Conservation (phyloP, 2,888 invertebrate genomes). For the Drosophila niveifrons region DNA sequence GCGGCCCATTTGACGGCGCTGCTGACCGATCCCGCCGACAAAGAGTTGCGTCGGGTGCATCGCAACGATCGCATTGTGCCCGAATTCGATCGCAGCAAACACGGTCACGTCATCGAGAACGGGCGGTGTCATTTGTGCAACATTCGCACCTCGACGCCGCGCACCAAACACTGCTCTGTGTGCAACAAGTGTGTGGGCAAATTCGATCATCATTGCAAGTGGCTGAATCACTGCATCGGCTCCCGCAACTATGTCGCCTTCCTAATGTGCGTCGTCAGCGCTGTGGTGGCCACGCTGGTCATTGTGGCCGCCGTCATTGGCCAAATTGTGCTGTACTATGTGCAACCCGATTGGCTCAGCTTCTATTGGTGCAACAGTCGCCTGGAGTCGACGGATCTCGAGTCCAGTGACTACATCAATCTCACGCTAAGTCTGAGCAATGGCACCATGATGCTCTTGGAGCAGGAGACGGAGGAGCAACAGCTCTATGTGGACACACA, state of each 20-base stretch:
- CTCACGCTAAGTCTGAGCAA: slow-evolving; percentile 66
- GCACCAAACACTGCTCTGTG: slow-evolving; percentile 97
- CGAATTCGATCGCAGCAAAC: slow-evolving; percentile 94
- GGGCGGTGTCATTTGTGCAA: slow-evolving; percentile 97
- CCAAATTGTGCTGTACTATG: slow-evolving; percentile 89
- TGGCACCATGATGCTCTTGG: slow-evolving; percentile 61
- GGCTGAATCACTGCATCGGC: slow-evolving; percentile 99
- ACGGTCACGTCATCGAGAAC: slow-evolving; percentile 97
- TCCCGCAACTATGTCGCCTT: slow-evolving; percentile 94
- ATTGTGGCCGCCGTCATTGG: slow-evolving; percentile 90
- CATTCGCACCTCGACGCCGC: slow-evolving; percentile 90
- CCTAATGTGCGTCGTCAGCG: slow-evolving; percentile 92
- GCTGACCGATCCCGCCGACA: slow-evolving; percentile 95
- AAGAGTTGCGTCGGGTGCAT: slow-evolving; percentile 89
- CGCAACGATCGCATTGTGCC: slow-evolving; percentile 89
- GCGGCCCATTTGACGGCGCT: slow-evolving; percentile 92
- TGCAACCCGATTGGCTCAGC: slow-evolving; percentile 87
- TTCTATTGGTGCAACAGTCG: slow-evolving; percentile 83
- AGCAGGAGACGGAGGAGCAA: slow-evolving; percentile 42
- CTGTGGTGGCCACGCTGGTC: slow-evolving; percentile 90
- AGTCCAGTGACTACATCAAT: slow-evolving; percentile 65
- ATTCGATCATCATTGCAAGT: slow-evolving; percentile 99
- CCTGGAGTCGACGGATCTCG: slow-evolving; percentile 17
- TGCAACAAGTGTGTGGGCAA: slow-evolving; percentile 98
- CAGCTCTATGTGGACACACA: slow-evolving; percentile 25